Evolutionary conservation across 2,888 invertebrate species (phyloP).

Genomic region (Neria commutata): DNA sequence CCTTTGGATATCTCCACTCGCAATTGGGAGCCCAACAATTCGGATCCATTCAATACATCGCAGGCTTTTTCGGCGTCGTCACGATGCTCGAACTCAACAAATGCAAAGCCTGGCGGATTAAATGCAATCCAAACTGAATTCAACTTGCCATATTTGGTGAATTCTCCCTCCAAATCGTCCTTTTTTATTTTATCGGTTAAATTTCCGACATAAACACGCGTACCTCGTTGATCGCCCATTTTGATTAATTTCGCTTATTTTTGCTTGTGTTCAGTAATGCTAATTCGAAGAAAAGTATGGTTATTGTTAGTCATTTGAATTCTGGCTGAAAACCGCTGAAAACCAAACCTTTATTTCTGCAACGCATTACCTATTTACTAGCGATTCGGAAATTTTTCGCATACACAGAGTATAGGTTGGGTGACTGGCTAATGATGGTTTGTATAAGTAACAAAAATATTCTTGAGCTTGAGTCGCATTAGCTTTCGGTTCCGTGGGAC

Average conservation of each 20-base stretch:
- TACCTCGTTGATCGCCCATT: constrained; percentile 65
- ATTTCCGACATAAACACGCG: constrained; percentile 89
- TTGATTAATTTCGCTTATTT: constrained; percentile 16
- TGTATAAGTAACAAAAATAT: too few species aligned
- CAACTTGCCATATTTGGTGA: constrained; percentile 89
- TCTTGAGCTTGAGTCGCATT: too few species aligned
- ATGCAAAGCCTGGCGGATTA: constrained; percentile 93
- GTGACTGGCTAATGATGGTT: too few species aligned
- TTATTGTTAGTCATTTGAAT: too few species aligned
- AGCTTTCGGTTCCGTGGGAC: too few species aligned
- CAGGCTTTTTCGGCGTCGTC: constrained; percentile 90
- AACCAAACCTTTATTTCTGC: background rate
- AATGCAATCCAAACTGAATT: constrained; percentile 92
- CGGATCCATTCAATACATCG: constrained; percentile 82
- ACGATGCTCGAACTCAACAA: constrained; percentile 88
- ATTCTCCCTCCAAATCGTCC: constrained; percentile 89
- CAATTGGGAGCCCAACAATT: constrained; percentile 84
- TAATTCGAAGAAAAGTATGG: too few species aligned
- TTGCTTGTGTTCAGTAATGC: too few species aligned
- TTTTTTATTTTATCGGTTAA: constrained; percentile 87
- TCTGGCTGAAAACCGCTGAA: too few species aligned
- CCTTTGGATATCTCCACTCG: constrained; percentile 88
- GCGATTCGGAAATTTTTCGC: too few species aligned
- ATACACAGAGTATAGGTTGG: too few species aligned
- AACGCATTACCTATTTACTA: too few species aligned